Conservation (phyloP, 2,888 invertebrate species). For the Mythimna pallens region DNA sequence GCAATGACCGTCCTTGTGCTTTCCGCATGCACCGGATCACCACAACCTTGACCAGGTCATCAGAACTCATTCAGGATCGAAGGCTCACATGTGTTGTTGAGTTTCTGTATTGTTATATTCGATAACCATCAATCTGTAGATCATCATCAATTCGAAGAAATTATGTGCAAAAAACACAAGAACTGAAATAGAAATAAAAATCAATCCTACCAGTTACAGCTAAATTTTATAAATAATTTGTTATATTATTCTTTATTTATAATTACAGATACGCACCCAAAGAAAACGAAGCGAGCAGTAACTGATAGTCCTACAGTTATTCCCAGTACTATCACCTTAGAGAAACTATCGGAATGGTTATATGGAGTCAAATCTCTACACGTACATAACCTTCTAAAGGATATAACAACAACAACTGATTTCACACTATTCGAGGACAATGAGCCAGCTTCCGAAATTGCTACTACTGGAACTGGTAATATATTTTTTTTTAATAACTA, state of each 20-base stretch:
- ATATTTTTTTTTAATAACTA: neutral
- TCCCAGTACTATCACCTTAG: conserved; percentile 48
- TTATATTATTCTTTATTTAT: neutral
- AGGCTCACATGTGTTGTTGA: no score
- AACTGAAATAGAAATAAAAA: no score
- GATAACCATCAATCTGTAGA: no score
- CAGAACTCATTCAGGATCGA: neutral
- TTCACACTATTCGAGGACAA: neutral
- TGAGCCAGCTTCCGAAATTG: neutral
- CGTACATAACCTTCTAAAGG: neutral
- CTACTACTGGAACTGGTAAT: conserved; percentile 30
- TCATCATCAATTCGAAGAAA: no score
- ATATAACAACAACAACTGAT: neutral
- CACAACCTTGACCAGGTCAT: neutral
- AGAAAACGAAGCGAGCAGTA: conserved; percentile 64
- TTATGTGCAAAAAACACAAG: no score
- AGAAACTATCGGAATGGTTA: conserved; percentile 70
- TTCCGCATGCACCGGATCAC: neutral
- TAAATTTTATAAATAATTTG: neutral
- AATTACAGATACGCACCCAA: conserved; percentile 53
- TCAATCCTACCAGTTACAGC: no score
- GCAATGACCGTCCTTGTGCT: neutral
- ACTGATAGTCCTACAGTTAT: conserved; percentile 18
- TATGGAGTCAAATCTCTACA: conserved; percentile 60
- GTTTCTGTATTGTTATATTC: no score